A percentile compares a stretch with the other conserved stretches of the same genome.
Conservation (phyloP, 1,140 invertebrate genomes). For the Pachypsylla venusta region DNA sequence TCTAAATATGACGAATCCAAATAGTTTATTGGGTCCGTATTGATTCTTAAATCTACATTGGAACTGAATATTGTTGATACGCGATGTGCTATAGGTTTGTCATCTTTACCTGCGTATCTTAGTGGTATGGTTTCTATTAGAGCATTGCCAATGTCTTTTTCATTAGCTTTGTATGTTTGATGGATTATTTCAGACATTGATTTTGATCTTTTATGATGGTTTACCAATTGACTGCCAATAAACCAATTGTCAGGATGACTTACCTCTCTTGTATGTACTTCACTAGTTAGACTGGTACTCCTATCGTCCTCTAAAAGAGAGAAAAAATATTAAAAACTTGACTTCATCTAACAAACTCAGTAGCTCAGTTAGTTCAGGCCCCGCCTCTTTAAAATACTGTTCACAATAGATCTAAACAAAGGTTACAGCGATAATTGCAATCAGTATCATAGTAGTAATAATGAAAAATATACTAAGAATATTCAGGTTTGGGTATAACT, state of each 20-base stretch:
- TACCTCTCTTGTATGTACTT: neutral
- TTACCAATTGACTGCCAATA: neutral
- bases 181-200: constrained; percentile 9
- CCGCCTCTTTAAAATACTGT: no score
- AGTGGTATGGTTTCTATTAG: neutral
- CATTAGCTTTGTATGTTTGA: constrained; percentile 5
- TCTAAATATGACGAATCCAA: neutral
- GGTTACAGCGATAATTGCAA: no score
- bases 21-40: neutral
- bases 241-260: neutral
- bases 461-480: no score
- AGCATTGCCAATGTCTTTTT: neutral
- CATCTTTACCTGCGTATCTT: neutral
- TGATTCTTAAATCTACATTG: neutral
- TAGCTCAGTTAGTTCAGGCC: no score
- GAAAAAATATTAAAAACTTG: no score
- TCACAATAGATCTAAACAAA: no score
- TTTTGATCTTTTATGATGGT: constrained; percentile 12
- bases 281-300: neutral
- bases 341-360: no score
- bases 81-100: neutral
- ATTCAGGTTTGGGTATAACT: no score
- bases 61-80: constrained; percentile 4
- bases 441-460: no score
- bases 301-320: no score